These are phyloP conservation scores for Sphenopsis melanotis DNA, from an alignment of 2,797 vertebrate species.

Conservation along the genomic window DNA sequence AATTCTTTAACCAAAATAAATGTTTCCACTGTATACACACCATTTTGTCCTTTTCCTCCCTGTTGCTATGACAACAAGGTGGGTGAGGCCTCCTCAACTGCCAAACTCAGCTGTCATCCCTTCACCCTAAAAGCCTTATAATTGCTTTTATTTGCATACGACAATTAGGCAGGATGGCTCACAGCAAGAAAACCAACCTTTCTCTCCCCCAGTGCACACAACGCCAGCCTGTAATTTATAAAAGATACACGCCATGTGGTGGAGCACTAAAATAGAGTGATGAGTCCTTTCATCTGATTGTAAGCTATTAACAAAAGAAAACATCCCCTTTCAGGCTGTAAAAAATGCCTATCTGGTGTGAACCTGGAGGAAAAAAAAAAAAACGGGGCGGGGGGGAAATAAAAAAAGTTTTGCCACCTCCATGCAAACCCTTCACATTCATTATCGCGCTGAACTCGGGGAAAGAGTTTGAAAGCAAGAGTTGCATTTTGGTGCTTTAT, in stretches of 20 bases:
- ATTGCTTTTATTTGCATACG: constrained; percentile 99
- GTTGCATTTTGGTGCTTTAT: constrained; percentile 71
- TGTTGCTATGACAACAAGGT: constrained; percentile 98
- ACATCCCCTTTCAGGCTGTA: constrained; percentile 82
- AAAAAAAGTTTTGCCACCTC: constrained; percentile 64
- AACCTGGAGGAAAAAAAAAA: constrained; percentile 69
- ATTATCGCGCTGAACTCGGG: constrained; percentile 69
- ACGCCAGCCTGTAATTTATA: constrained; percentile 86
- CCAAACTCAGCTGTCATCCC: constrained; percentile 99
- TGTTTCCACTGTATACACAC: constrained; percentile 75
- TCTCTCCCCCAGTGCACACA: constrained; percentile 86
- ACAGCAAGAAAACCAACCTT: constrained; percentile 95
- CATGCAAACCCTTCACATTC: constrained; percentile 65
- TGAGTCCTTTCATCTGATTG: constrained; percentile 85
- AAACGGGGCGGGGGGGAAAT: accelerated
- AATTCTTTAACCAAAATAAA: constrained; percentile 79
- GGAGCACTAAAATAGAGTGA: constrained; percentile 81
- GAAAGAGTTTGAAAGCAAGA: constrained; percentile 69
- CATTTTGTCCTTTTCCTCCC: constrained; percentile 82
- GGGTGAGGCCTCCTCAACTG: constrained; percentile 95
- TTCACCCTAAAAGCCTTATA: constrained; percentile 99
- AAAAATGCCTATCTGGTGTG: constrained; percentile 82
- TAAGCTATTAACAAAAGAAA: constrained; percentile 87
- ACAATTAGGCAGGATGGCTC: constrained; percentile 99
- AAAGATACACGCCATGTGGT: constrained; percentile 85